A percentile compares a stretch with the other conserved stretches of the same genome.
Evolutionary conservation across 2,888 invertebrate species (phyloP).

Genomic region (Eudemis profundana): DNA sequence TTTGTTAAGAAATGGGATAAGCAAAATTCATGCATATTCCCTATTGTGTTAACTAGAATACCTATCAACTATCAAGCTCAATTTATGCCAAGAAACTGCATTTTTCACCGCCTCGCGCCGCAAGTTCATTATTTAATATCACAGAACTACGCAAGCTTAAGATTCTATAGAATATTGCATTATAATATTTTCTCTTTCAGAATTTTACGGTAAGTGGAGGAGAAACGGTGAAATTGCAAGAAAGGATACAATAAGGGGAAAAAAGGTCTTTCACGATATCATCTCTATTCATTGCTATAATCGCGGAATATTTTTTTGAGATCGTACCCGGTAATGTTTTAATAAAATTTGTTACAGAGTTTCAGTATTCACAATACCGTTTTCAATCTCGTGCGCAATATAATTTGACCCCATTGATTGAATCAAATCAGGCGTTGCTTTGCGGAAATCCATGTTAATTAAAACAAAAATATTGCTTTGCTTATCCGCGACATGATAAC

Average conservation of each 20-base stretch:
- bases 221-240: conserved; percentile 60
- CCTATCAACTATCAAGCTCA: conserved; percentile 15
- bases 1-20: no score
- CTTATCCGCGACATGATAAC: no score
- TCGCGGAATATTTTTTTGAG: conserved; percentile 53
- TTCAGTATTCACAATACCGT: no score
- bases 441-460: no score
- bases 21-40: no score
- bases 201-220: conserved; percentile 57
- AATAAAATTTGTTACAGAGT: conserved; percentile 23
- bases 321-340: conserved; percentile 27
- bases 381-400: no score
- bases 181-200: conserved; percentile 56
- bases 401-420: no score
- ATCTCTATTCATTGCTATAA: conserved; percentile 67
- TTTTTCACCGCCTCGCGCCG: conserved; percentile 18
- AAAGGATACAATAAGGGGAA: conserved; percentile 63
- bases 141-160: conserved; percentile 11
- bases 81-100: conserved; percentile 13
- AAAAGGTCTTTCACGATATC: conserved; percentile 64
- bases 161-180: conserved; percentile 27
- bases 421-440: no score
- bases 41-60: conserved; percentile 17
- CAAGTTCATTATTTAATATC: conserved; percentile 34
- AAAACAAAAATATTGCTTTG: no score